Percentiles rank a stretch among this genome's conserved stretches.
These are phyloP conservation scores for Lichenostomus cassidix DNA, from an alignment of 2,113 vertebrate species.

Conservation along the genomic window DNA sequence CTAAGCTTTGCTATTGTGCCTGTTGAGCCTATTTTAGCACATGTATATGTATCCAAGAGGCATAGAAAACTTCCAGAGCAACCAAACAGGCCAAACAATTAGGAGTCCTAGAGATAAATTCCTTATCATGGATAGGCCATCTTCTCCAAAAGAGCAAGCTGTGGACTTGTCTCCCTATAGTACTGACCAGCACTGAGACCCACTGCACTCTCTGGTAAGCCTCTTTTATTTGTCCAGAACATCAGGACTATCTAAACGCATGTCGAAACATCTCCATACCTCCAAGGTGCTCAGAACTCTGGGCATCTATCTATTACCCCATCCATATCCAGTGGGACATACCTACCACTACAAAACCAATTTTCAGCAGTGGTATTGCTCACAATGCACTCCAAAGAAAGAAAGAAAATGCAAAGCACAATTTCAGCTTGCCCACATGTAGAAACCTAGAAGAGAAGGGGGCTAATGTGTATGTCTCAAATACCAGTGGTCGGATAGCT, in stretches of 20 bases:
- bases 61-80: neutral
- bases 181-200: neutral
- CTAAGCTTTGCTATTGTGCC: neutral
- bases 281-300: neutral
- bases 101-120: neutral
- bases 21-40: neutral
- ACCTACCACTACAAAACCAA: neutral
- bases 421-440: neutral
- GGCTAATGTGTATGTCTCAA: neutral
- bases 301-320: neutral
- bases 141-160: neutral
- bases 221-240: neutral
- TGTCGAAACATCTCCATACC: neutral
- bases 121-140: fast-evolving
- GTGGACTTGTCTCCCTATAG: neutral
- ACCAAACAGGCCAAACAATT: neutral
- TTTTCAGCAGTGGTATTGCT: neutral
- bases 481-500: neutral
- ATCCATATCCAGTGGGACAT: neutral
- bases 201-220: neutral
- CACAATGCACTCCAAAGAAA: neutral
- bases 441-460: neutral
- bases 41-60: neutral
- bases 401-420: neutral
- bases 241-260: neutral